Evolutionary conservation across 2,113 vertebrate species (phyloP).

Genomic region (Brachypteracias leptosomus): DNA sequence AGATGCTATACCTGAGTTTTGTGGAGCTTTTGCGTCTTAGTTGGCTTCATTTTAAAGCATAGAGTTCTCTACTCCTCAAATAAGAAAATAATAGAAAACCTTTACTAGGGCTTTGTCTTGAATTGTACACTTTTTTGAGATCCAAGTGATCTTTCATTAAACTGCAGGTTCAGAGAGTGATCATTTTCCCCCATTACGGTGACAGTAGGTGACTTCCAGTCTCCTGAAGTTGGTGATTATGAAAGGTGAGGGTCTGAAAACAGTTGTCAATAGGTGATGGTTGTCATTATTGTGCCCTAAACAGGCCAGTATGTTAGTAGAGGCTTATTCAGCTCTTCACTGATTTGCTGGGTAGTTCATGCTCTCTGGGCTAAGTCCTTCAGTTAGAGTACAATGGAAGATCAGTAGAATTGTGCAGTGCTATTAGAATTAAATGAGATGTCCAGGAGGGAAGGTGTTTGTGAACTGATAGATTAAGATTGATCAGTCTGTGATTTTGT

Average conservation of each 20-base stretch:
- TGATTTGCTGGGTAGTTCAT: not conserved
- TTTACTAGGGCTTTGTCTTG: not conserved
- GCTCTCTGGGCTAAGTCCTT: not conserved
- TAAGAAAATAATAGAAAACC: not conserved
- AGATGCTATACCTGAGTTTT: not conserved
- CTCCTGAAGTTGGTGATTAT: not conserved
- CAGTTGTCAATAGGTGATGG: not conserved
- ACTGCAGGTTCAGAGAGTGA: not conserved
- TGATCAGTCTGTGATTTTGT: not conserved
- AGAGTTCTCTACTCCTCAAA: not conserved
- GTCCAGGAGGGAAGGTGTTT: not conserved
- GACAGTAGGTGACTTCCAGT: not conserved
- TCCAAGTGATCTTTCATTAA: not conserved
- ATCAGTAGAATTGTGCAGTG: not conserved
- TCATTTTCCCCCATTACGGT: not conserved
- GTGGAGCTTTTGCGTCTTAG: not conserved
- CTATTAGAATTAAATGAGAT: not conserved
- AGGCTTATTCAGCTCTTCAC: not conserved
- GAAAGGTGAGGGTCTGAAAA: not conserved
- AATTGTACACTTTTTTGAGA: not conserved
- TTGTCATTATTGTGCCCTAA: not conserved
- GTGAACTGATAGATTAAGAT: not conserved
- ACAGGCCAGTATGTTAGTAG: not conserved
- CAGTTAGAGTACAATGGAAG: not conserved
- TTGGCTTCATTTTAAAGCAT: not conserved